These are phyloP conservation scores for Gnathonemus echidnorhynchus DNA, from an alignment of 2,113 vertebrate genomes.

Conservation along the genomic window DNA sequence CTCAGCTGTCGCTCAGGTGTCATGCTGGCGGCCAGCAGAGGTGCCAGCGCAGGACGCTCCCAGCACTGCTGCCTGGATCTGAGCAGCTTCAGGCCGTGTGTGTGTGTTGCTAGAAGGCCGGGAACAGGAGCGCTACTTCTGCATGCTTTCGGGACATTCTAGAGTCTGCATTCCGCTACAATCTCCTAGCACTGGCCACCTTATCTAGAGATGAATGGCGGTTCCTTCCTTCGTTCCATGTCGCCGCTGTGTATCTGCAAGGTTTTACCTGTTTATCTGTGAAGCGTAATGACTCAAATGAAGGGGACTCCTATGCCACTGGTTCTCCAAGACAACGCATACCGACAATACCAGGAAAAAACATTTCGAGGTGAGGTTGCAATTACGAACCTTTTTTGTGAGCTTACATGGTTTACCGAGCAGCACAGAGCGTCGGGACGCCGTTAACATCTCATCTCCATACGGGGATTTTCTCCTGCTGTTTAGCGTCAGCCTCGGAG, in stretches of 20 bases:
- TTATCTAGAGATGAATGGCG: not conserved
- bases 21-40: constrained; percentile 57
- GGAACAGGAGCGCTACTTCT: not conserved
- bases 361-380: not conserved
- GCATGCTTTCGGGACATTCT: not conserved
- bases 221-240: not conserved
- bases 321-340: not conserved
- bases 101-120: not conserved
- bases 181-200: not conserved
- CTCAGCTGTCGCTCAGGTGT: constrained; percentile 62
- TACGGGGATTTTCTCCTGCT: constrained; percentile 46
- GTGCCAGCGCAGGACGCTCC: constrained; percentile 42
- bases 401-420: not conserved
- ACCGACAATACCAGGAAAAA: constrained; percentile 3
- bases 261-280: not conserved
- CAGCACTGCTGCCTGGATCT: constrained; percentile 21
- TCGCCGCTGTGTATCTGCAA: not conserved
- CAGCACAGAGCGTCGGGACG: not conserved
- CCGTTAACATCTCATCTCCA: constrained; percentile 35
- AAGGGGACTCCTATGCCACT: not conserved
- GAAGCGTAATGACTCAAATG: not conserved
- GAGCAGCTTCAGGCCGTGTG: constrained; percentile 28
- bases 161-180: not conserved
- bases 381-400: constrained; percentile 22
- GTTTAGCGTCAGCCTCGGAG: constrained; percentile 45